These are phyloP conservation scores for Mizuhopecten yessoensis DNA, from an alignment of 1,140 invertebrate genomes.

Conservation along the genomic window DNA sequence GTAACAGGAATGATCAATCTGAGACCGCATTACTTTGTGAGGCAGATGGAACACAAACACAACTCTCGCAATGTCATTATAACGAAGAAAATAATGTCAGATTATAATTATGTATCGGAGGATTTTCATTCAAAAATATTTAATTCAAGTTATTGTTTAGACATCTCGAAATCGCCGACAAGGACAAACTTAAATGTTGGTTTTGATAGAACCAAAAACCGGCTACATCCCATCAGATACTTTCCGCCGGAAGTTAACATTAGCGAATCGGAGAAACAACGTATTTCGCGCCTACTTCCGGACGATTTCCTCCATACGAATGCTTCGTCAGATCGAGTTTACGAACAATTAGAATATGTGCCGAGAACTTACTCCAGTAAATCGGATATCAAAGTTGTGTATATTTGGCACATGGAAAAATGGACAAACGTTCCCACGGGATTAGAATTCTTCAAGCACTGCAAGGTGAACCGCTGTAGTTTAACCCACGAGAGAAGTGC, in stretches of 20 bases:
- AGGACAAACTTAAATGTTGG: background rate
- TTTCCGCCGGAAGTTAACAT: background rate
- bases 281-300: background rate
- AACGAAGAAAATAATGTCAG: background rate
- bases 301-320: background rate
- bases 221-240: background rate
- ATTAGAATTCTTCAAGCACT: constrained; percentile 36
- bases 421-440: background rate
- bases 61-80: background rate
- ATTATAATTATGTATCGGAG: background rate
- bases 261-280: background rate
- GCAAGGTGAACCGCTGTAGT: constrained; percentile 53
- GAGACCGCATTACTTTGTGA: background rate
- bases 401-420: background rate
- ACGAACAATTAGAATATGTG: background rate
- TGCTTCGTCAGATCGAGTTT: background rate
- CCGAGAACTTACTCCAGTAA: background rate
- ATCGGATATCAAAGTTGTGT: background rate
- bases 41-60: background rate
- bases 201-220: constrained; percentile 18
- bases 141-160: background rate
- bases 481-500: constrained; percentile 51
- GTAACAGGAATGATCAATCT: background rate
- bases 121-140: background rate
- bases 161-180: background rate